phyloP scores from a whole-genome alignment of 2,888 invertebrate species.

The Drosophila meridionalis region DNA sequence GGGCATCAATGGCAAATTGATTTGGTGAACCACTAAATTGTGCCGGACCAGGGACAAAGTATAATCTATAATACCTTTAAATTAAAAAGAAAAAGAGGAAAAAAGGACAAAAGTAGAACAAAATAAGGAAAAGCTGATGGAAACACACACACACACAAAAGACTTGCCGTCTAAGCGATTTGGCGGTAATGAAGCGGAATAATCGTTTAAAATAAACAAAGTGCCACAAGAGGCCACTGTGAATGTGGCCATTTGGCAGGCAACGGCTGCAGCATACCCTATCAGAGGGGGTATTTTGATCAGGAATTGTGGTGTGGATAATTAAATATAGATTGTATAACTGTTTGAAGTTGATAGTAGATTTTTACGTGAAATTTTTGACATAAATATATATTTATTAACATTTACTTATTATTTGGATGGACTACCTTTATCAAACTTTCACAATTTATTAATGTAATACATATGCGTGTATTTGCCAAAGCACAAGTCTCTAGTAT shows the following conservation, averaged over 20 bases:
- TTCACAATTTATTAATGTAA: no score
- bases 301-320: no score
- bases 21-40: slow-evolving; percentile 46
- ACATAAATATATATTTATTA: no score
- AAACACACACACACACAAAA: slow-evolving; percentile 33
- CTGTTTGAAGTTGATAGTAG: no score
- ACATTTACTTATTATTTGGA: no score
- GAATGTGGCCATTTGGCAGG: neutral
- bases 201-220: slow-evolving; percentile 55
- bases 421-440: no score
- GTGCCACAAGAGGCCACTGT: slow-evolving; percentile 17
- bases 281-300: no score
- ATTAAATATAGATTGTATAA: no score
- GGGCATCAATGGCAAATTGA: slow-evolving; percentile 59
- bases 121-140: slow-evolving; percentile 6
- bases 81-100: slow-evolving; percentile 14
- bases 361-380: no score
- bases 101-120: slow-evolving; percentile 1
- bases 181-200: slow-evolving; percentile 63
- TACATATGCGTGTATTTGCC: no score
- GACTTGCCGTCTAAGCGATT: slow-evolving; percentile 48
- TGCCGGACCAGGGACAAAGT: slow-evolving; percentile 28
- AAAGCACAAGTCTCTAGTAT: no score
- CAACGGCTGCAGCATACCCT: slow-evolving; percentile 1
- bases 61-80: slow-evolving; percentile 40